A percentile compares a stretch with the other conserved stretches of the same genome.
Evolutionary conservation across 2,888 invertebrate genomes (phyloP).

Genomic region (Drosophila vallismaia): DNA sequence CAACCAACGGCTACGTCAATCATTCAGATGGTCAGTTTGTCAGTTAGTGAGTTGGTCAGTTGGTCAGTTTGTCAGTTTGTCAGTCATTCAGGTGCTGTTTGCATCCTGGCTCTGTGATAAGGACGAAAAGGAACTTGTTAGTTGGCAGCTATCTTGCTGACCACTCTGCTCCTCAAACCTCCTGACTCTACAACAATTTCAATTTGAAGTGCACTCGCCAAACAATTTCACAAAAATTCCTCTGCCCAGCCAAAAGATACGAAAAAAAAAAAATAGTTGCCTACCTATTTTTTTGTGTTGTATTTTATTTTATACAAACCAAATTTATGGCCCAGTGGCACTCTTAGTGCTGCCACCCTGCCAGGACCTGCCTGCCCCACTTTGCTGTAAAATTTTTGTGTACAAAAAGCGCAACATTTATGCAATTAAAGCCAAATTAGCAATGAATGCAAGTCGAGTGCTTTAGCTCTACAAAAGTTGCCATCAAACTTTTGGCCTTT

Average conservation of each 20-base stretch:
- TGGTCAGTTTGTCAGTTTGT: constrained; percentile 10
- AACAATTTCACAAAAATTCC: constrained; percentile 70
- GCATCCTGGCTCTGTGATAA: constrained; percentile 53
- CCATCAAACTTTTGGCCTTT: constrained; percentile 79
- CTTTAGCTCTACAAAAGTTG: constrained; percentile 75
- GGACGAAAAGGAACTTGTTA: constrained; percentile 72
- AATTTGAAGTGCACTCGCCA: constrained; percentile 75
- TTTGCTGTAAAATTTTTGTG: constrained; percentile 55
- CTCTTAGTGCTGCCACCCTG: background rate
- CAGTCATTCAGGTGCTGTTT: constrained; percentile 51
- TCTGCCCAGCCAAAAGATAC: constrained; percentile 35
- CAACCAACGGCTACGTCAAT: constrained; percentile 19
- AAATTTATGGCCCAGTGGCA: constrained; percentile 66
- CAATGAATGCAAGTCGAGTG: constrained; percentile 79
- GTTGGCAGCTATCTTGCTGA: constrained; percentile 62
- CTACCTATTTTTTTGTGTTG: constrained; percentile 3
- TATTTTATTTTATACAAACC: constrained; percentile 54
- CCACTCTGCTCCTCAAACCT: constrained; percentile 30
- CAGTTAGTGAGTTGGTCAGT: constrained; percentile 22
- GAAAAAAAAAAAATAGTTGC: constrained; percentile 23
- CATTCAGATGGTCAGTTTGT: constrained; percentile 34
- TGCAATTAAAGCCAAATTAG: constrained; percentile 81
- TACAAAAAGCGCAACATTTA: constrained; percentile 79
- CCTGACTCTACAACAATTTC: constrained; percentile 56
- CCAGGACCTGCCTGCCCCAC: constrained; percentile 21